Conservation (phyloP, 2,797 vertebrate species). For the Silurus lanzhouensis region DNA sequence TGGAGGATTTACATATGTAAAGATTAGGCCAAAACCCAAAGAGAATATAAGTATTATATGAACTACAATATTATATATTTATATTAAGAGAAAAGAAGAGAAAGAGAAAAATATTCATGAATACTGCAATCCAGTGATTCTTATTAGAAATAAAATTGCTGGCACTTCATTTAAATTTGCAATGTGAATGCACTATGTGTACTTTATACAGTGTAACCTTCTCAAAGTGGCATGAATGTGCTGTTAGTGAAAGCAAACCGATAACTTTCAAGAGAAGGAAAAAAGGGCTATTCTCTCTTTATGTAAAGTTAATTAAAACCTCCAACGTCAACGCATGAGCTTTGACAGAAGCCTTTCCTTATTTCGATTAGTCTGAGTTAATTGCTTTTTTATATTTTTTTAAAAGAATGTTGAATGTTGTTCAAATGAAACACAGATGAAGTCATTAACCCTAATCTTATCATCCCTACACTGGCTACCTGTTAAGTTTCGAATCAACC, state of each 20-base stretch:
- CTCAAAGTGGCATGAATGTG: not conserved
- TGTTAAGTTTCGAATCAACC: too few relatives aligned
- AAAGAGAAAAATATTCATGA: not conserved
- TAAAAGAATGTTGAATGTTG: not conserved
- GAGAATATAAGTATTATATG: not conserved
- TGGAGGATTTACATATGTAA: not conserved
- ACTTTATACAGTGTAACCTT: not conserved
- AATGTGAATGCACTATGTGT: not conserved
- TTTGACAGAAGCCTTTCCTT: not conserved
- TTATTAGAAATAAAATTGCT: not conserved
- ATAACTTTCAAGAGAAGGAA: not conserved
- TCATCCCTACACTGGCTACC: too few relatives aligned
- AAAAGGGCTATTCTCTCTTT: not conserved
- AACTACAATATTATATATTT: not conserved
- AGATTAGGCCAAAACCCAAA: not conserved
- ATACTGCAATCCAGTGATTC: not conserved
- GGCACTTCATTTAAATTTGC: not conserved
- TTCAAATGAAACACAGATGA: not conserved
- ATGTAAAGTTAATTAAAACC: not conserved
- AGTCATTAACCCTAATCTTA: not conserved
- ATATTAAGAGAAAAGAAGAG: not conserved
- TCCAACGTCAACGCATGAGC: not conserved
- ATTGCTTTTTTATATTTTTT: not conserved
- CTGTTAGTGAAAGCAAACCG: not conserved
- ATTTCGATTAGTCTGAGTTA: not conserved